Percentiles rank a stretch among this genome's conserved stretches.
Conservation (phyloP, 1,140 invertebrate genomes). For the Andrena cerasifolii region DNA sequence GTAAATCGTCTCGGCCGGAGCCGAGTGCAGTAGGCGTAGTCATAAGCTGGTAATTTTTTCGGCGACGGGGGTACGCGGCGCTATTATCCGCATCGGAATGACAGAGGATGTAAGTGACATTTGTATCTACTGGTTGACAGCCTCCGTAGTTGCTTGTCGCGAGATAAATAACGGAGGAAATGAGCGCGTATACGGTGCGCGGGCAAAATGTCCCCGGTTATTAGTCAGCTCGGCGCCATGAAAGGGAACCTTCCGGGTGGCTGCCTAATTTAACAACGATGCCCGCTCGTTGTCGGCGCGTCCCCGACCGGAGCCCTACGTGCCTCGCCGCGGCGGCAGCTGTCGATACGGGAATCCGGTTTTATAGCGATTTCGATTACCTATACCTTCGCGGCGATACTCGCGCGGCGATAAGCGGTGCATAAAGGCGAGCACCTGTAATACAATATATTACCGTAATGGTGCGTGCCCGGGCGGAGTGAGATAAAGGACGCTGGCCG, state of each 20-base stretch:
- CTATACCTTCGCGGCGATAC: constrained; percentile 36
- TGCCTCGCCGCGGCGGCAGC: background rate
- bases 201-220: background rate
- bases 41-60: background rate
- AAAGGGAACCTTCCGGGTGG: background rate
- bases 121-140: background rate
- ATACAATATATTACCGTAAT: constrained; percentile 68
- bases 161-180: constrained; percentile 15
- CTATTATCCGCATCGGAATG: constrained; percentile 15
- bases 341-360: constrained; percentile 53
- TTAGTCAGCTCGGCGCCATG: background rate
- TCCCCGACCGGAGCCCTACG: too few species aligned
- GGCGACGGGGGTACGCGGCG: background rate
- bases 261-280: constrained; percentile 21
- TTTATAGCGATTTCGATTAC: constrained; percentile 59
- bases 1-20: constrained; percentile 19
- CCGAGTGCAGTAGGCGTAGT: background rate
- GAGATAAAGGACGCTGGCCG: constrained; percentile 57
- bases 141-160: background rate
- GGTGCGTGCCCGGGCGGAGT: constrained; percentile 30
- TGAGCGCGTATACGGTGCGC: background rate
- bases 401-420: constrained; percentile 51
- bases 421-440: constrained; percentile 50
- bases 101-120: constrained; percentile 3
- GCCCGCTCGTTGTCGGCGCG: background rate